Evolutionary conservation across 1,140 invertebrate species (phyloP).

Genomic region (Musca vetustissima): DNA sequence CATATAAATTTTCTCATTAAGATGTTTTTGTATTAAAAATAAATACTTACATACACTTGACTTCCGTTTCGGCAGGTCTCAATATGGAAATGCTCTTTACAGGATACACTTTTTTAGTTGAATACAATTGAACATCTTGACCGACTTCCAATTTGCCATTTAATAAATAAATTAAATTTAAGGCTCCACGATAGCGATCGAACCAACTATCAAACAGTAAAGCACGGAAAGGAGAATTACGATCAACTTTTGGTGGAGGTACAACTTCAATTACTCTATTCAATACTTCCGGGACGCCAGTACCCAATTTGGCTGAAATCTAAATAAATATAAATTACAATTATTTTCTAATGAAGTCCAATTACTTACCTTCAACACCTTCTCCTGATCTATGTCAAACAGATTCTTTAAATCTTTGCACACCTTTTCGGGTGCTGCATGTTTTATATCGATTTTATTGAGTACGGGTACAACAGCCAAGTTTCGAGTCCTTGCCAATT

Average conservation of each 20-base stretch:
- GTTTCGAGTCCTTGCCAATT: conserved; percentile 82
- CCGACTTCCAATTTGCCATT: conserved; percentile 74
- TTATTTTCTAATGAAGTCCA: not conserved
- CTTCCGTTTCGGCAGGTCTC: conserved; percentile 72
- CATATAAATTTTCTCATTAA: no score
- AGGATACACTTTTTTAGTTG: conserved; percentile 73
- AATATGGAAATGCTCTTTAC: conserved; percentile 80
- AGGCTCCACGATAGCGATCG: conserved; percentile 82
- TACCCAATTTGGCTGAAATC: conserved; percentile 89
- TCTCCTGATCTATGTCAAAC: conserved; percentile 77
- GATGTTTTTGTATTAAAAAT: no score
- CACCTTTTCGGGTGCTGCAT: conserved; percentile 82
- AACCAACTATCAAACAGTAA: conserved; percentile 95
- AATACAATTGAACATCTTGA: conserved; percentile 59
- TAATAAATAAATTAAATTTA: conserved; percentile 78
- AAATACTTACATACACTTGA: conserved; percentile 61
- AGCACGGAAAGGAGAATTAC: conserved; percentile 70
- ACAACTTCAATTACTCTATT: conserved; percentile 76
- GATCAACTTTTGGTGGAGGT: conserved; percentile 70
- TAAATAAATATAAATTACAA: conserved; percentile 39
- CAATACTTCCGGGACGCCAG: conserved; percentile 75
- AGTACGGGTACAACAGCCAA: conserved; percentile 88
- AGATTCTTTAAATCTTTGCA: conserved; percentile 77
- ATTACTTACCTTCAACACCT: conserved; percentile 67
- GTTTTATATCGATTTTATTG: conserved; percentile 96